Conservation (phyloP, 2,888 invertebrate genomes). For the Acanthosepion esculentum region DNA sequence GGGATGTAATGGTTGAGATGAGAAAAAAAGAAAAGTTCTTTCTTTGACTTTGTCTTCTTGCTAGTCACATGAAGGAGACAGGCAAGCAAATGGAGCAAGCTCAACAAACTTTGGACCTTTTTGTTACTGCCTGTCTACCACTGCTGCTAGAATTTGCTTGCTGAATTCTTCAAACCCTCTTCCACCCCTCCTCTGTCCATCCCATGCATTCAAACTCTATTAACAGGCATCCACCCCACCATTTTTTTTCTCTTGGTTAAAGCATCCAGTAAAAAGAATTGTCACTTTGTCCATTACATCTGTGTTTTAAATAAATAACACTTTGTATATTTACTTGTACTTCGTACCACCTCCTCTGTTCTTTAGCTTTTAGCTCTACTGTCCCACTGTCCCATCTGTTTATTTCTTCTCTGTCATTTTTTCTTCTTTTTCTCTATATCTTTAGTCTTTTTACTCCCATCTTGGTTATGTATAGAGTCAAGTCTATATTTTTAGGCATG, state of each 20-base stretch:
- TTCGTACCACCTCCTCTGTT: background rate
- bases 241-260: background rate
- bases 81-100: background rate
- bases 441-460: too few species aligned
- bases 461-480: background rate
- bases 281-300: constrained; percentile 33
- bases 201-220: background rate
- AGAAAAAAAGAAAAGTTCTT: background rate
- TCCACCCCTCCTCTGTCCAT: background rate
- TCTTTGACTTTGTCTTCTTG: background rate
- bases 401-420: background rate
- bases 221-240: background rate
- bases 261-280: background rate
- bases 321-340: background rate
- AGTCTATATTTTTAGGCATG: background rate
- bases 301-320: constrained; percentile 36
- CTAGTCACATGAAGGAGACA: background rate
- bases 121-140: background rate
- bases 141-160: background rate
- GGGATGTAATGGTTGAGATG: background rate
- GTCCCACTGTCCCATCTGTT: background rate
- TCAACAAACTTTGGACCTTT: background rate
- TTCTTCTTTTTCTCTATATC: too few species aligned
- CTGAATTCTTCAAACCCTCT: background rate
- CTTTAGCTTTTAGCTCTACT: background rate